Evolutionary conservation across 2,113 vertebrate species (phyloP), one percentile per base, ranked within the genome.

Genomic region (Paradisaea rubra): DNA sequence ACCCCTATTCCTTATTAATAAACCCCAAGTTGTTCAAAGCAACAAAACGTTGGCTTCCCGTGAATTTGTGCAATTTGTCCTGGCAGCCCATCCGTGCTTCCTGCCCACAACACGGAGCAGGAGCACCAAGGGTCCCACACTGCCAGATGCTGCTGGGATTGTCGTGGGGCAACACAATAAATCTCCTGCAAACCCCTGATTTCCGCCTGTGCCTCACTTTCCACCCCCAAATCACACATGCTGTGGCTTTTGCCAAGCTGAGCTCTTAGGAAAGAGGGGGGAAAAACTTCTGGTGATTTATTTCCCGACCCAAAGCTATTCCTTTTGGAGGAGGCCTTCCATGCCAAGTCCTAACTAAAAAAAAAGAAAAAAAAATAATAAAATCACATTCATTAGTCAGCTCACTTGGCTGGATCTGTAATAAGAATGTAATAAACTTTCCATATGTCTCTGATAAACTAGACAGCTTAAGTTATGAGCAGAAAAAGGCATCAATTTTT

Each of bases 391-490:
- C 94, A 84, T 96, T 94, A 94, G 91, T 60, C 94, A 96, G 73
- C 83, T 84, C 65, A 33, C 77, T 93, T 95, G 95, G 96, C 96
- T 89, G 92, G 28, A 28, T 84, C 69, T 56, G 65, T 84, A 94
- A 91, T 84, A 96, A 87, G 86, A 94, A 94, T 13, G 70, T 45
- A 97, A 95, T 95, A 96, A 96, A 94, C 89, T 94, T 96, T 95
- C 93, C 96, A 92, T 96, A 89, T 89, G 86, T 76, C 94, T 86
- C 92, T 93, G 95, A 97, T 95, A 97, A 95, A 96, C 68, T 16
- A 91, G 86, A 53, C 91, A 91, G 83, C 81, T 69, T 74, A 92
- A 94, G 86, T 94, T 96, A 96, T 17, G 83, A 94, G 81, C 70
- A 94, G 89, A 79, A 92, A 95, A 91, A 89, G 69, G 91, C 91